A percentile compares a stretch with the other conserved stretches of the same genome.
Conservation (phyloP, 2,797 vertebrate genomes). For the Champsocephalus gunnari region DNA sequence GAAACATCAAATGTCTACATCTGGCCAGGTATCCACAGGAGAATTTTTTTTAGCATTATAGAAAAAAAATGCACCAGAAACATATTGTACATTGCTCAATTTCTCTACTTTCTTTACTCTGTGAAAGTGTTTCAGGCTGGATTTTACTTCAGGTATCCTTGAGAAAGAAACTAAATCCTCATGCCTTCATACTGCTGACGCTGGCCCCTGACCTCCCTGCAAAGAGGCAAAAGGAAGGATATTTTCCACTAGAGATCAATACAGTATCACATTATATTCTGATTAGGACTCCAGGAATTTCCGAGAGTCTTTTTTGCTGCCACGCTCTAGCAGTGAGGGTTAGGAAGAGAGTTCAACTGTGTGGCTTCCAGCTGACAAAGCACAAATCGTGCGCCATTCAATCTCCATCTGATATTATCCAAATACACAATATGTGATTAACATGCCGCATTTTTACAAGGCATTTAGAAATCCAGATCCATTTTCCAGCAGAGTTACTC, state of each 20-base stretch:
- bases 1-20: slow-evolving; percentile 9
- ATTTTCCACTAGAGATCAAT: slow-evolving; percentile 35
- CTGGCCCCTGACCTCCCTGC: not conserved
- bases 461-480: slow-evolving; percentile 53
- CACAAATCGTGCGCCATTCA: slow-evolving; percentile 37
- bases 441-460: slow-evolving; percentile 52
- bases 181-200: slow-evolving; percentile 25
- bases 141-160: slow-evolving; percentile 8
- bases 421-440: slow-evolving; percentile 71
- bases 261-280: slow-evolving; percentile 31
- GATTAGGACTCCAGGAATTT: slow-evolving; percentile 31
- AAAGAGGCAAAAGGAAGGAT: slow-evolving; percentile 10
- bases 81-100: not conserved
- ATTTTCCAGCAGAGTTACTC: slow-evolving; percentile 50
- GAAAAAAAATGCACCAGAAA: not conserved
- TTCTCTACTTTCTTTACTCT: not conserved
- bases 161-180: slow-evolving; percentile 38
- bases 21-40: not conserved
- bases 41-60: not conserved
- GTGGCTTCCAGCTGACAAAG: slow-evolving; percentile 53
- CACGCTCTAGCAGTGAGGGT: not conserved
- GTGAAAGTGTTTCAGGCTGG: slow-evolving; percentile 5
- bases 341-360: slow-evolving; percentile 34
- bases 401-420: slow-evolving; percentile 64
- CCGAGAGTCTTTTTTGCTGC: slow-evolving; percentile 17